Evolutionary conservation across 2,797 vertebrate genomes (phyloP).

Genomic region (Hybognathus amarus): DNA sequence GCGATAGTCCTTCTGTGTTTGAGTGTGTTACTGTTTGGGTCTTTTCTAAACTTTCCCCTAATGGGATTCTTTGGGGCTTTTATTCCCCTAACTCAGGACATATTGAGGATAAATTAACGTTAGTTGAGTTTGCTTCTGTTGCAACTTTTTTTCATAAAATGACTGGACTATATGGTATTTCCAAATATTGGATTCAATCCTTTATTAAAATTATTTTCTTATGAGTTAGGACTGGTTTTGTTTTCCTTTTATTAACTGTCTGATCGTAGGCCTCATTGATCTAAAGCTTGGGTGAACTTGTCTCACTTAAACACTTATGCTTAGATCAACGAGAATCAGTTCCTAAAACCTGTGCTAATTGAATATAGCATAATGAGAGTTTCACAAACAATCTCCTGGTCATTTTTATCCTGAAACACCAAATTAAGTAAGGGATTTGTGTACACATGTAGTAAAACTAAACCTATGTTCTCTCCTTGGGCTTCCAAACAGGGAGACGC

Average conservation of each 20-base stretch:
- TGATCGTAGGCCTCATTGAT: neutral
- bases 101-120: too few relatives aligned
- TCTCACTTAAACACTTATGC: neutral
- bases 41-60: too few relatives aligned
- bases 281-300: neutral
- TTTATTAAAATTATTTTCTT: neutral
- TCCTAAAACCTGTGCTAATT: neutral
- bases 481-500: constrained; percentile 17
- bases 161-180: neutral
- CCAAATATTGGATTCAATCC: neutral
- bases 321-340: neutral
- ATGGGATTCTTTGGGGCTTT: too few relatives aligned
- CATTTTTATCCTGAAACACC: neutral
- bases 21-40: too few relatives aligned
- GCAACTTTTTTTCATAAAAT: too few relatives aligned
- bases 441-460: neutral
- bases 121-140: too few relatives aligned
- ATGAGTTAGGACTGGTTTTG: neutral
- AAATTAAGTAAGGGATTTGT: neutral
- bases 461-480: neutral
- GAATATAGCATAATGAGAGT: neutral
- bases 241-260: neutral
- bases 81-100: too few relatives aligned
- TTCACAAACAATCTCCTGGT: neutral
- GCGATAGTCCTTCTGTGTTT: too few relatives aligned